Evolutionary conservation across 1,140 invertebrate genomes (phyloP), one percentile per base, ranked within the genome.

Genomic region (roundworm (Caenorhabditis elegans)): DNA sequence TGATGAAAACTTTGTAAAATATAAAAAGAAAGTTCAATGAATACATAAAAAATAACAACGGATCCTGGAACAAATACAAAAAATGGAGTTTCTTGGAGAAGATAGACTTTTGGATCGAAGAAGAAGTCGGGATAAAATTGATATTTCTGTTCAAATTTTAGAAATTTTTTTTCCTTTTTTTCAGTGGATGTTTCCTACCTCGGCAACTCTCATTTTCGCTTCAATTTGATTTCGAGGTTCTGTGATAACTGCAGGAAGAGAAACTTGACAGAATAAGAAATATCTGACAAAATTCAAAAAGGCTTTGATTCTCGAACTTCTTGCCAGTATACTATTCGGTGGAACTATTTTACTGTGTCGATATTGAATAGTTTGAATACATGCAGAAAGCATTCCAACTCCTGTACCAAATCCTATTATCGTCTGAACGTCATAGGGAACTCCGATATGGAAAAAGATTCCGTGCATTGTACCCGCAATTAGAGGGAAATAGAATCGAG

Each of bases 391-490:
- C 60, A 70, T 70, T 70, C 60, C 60, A 24, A 70, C 60, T 0
- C 34, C 60, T 6, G 60, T 70, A 22, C 60, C 60, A 26, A 70
- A 70, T 39, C 60, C 60, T 2, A 70, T 70, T 1, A 70, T 39
- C 10, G 60, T 70, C 19, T 70, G 60, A 3, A 70, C 34, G 36
- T 70, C 60, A 43, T 70, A 70, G 3, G 60, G 60, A 19, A 70
- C 60, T 39, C 60, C 60, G 4, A 70, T 39, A 3, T 70, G n/a
- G 60, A 70, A 70, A 1, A 70, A 70, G 60, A 70, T 11, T 3
- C 60, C 60, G 60, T 70, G 60, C 60, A 70, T 70, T 2, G 60
- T 70, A 15, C 60, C 60, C 4, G 60, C 60, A 11, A 70, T 70
- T 10, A 70, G 31, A 39, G 60, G 60, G 19, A 70, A 70, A 34